Conservation (phyloP, 2,888 invertebrate species). For the Scaptomyza flava region DNA sequence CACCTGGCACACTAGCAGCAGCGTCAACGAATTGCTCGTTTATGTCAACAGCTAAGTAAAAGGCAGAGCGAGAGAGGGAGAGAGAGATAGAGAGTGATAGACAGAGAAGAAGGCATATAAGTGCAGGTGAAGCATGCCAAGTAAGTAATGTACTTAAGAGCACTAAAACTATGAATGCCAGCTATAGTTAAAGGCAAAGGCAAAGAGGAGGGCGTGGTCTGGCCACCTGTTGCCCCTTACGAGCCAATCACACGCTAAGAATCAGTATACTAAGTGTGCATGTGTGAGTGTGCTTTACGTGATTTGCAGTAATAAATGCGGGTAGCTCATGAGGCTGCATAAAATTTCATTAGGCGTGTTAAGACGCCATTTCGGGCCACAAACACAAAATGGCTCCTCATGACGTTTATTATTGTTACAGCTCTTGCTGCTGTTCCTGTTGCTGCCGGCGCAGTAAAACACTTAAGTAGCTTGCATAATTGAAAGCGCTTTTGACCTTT, state of each 20-base stretch:
- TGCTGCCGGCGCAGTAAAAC: constrained; percentile 37
- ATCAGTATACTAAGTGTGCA: constrained; percentile 12
- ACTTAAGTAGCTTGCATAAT: constrained; percentile 65
- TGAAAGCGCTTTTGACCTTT: constrained; percentile 62
- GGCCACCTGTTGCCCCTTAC: constrained; percentile 49
- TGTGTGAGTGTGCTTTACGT: constrained; percentile 44
- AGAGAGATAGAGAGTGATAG: background rate
- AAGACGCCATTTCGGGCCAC: constrained; percentile 63
- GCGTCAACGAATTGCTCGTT: constrained; percentile 47
- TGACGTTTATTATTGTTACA: constrained; percentile 11
- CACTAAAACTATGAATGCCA: constrained; percentile 62
- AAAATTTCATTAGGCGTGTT: constrained; percentile 78
- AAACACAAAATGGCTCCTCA: constrained; percentile 17
- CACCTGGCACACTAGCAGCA: constrained; percentile 34
- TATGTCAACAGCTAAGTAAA: constrained; percentile 37
- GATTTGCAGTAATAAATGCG: constrained; percentile 72
- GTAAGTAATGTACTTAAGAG: constrained; percentile 52
- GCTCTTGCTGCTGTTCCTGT: background rate
- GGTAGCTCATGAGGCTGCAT: constrained; percentile 67
- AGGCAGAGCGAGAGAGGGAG: background rate
- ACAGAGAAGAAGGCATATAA: background rate
- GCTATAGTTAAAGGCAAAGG: constrained; percentile 3
- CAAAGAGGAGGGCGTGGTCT: background rate
- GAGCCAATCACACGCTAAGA: constrained; percentile 50
- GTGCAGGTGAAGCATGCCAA: constrained; percentile 14